Conservation (phyloP, 2,888 invertebrate species). For the Bimastos eiseni region DNA sequence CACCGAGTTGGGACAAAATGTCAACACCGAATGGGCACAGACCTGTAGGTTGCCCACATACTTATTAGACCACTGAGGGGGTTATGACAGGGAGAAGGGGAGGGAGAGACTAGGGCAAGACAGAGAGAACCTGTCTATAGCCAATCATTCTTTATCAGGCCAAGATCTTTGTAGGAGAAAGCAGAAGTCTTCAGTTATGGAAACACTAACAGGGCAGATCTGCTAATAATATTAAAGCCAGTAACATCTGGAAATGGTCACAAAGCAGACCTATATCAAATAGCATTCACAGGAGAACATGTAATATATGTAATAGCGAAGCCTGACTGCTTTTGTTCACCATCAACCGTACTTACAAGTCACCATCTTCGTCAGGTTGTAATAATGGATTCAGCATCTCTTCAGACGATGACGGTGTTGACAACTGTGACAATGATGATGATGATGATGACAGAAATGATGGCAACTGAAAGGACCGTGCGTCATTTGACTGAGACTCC, state of each 20-base stretch:
- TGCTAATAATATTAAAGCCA: too few species aligned
- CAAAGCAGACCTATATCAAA: too few species aligned
- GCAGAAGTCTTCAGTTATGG: not conserved
- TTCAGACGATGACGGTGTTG: not conserved
- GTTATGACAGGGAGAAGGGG: not conserved
- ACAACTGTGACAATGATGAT: not conserved
- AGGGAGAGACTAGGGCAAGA: not conserved
- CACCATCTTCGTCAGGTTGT: constrained; percentile 6
- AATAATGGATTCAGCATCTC: not conserved
- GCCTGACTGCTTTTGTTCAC: not conserved
- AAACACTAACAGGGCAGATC: not conserved
- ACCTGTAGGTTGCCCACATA: not conserved
- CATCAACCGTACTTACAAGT: not conserved
- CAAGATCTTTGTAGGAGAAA: not conserved
- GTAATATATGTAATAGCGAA: not conserved
- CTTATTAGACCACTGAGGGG: not conserved
- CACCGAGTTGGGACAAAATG: not conserved
- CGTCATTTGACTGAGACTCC: not conserved
- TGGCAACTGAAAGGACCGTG: not conserved
- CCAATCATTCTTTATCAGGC: not conserved
- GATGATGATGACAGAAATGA: not conserved
- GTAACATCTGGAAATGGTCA: not conserved
- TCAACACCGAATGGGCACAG: not conserved
- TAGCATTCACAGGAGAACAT: not conserved
- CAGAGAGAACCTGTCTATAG: not conserved